Evolutionary conservation across 2,113 vertebrate species (phyloP).

Genomic region (Marcusenius ussheri): DNA sequence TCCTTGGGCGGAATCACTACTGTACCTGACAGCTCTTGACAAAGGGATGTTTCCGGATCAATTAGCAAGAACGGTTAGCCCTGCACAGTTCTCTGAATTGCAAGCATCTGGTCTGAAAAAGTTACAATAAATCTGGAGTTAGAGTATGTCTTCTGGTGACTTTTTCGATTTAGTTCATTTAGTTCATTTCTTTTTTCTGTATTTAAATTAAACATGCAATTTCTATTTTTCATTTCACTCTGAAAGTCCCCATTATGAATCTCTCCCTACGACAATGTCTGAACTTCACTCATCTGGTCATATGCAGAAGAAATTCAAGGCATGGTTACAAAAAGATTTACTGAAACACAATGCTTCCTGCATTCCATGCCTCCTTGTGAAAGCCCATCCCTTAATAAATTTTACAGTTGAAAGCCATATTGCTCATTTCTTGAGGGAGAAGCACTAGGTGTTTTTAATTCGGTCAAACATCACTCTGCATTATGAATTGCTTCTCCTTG

Average conservation of each 20-base stretch:
- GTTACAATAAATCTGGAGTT: not conserved
- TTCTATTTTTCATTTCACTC: not conserved
- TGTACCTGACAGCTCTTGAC: not conserved
- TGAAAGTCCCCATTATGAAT: not conserved
- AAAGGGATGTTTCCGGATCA: not conserved
- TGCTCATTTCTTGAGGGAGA: not conserved
- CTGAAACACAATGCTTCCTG: not conserved
- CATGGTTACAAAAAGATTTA: not conserved
- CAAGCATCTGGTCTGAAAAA: not conserved
- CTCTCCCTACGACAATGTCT: not conserved
- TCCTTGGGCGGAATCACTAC: no score
- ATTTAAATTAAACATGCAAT: not conserved
- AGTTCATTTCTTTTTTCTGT: not conserved
- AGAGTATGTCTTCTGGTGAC: not conserved
- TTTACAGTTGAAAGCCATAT: not conserved
- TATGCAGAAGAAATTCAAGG: not conserved
- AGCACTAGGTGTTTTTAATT: not conserved
- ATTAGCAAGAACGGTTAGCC: not conserved
- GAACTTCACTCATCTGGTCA: not conserved
- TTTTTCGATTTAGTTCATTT: not conserved
- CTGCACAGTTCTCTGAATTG: not conserved
- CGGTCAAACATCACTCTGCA: not conserved
- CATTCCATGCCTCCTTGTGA: not conserved
- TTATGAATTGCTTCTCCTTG: not conserved
- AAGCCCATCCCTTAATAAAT: not conserved